Base-by-base conservation (phyloP, 2,797 vertebrate genomes). In the Mastacembelus armatus region DNA sequence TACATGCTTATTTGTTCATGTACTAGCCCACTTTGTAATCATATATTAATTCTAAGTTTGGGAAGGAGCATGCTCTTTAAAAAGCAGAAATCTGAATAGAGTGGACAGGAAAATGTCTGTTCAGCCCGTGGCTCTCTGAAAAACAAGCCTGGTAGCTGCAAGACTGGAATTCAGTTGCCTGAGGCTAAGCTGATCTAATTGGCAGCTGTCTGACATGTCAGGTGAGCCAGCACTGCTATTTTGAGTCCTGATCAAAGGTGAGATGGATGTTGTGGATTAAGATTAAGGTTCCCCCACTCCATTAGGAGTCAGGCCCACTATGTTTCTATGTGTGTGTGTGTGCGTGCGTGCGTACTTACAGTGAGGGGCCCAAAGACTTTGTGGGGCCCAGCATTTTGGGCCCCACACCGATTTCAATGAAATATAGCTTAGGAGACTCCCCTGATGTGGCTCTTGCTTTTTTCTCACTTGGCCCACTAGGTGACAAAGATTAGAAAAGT, bases 161-260 rank as follows among this genome's bases (percentile, higher is more conserved):
- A 63, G 75, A 67, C 62, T 56, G 36, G 48, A 61, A 67, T 74
- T 66, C 74, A 77, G 61, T 81, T 6, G 87, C 91, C 91, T 62
- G 68, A 67, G 91, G 92, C 86, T 85, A 80, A 88, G 74, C 65
- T 70, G 57, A 72, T 82, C 84, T 92, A 93, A 93, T 91, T 91
- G 91, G 85, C 88, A 88, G 77, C 86, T 89, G 87, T 90, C 88
- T 88, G 85, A 83, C 82, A 61, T 80, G 82, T 88, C 81, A 80
- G 80, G 69, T 44, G 66, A 88, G 88, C 82, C 80, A 68, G 80
- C 66, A 56, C 76, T 76, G 76, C 74, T 81, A 75, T 77, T 82
- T 72, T 78, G 73, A 78, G 74, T 71, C 48, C 74, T 83, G 88
- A 91, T 91, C 89, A 91, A 83, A 90, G 82, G 83, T 88, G 83